phyloP scores from a whole-genome alignment of 2,113 vertebrate species.

The Ploceus nigricollis region DNA sequence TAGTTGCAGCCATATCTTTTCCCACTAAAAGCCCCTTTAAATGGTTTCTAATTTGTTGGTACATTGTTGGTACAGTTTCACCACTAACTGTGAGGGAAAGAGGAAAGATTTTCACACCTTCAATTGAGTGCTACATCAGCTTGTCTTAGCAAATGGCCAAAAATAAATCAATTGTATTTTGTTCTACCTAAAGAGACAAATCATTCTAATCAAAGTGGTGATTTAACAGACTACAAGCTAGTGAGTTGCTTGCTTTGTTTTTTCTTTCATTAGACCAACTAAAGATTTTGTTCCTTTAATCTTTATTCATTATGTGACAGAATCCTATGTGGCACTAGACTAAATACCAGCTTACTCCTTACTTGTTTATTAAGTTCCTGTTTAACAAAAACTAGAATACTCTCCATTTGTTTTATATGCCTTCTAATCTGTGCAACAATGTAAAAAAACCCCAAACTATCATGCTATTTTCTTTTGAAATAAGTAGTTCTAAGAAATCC shows the following conservation, averaged over 20 bases:
- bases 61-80: neutral
- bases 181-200: slow-evolving; percentile 25
- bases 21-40: neutral
- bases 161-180: slow-evolving; percentile 39
- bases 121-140: slow-evolving; percentile 9
- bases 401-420: neutral
- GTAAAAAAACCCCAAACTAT: neutral
- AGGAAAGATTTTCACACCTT: neutral
- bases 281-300: neutral
- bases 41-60: slow-evolving; percentile 37
- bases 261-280: neutral
- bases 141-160: slow-evolving; percentile 32
- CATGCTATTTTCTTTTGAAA: neutral
- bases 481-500: neutral
- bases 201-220: slow-evolving; percentile 34
- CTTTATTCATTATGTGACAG: neutral
- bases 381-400: neutral
- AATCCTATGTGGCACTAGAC: neutral
- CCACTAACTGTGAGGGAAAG: neutral
- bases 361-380: neutral
- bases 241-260: neutral
- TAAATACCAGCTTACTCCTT: neutral
- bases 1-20: neutral
- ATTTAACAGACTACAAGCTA: neutral
- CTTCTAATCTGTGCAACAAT: neutral